phyloP scores from a whole-genome alignment of 2,888 invertebrate genomes.

The Macrosoma leucophasiata region DNA sequence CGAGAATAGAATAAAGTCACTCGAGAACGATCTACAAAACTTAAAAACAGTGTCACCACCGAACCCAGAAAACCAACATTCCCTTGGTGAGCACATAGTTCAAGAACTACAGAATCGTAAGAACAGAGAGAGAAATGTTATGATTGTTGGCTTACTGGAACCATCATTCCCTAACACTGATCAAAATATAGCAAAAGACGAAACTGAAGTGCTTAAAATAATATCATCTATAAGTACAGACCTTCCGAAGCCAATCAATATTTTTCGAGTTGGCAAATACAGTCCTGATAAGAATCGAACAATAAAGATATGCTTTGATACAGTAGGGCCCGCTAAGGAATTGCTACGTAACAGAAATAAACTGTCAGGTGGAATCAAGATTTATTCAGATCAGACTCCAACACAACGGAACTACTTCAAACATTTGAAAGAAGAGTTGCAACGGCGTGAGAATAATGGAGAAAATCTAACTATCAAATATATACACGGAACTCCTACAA shows the following conservation, averaged over 20 bases:
- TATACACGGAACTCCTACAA: slow-evolving; percentile 6
- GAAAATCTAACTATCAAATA: slow-evolving; percentile 12
- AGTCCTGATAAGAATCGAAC: slow-evolving; percentile 10
- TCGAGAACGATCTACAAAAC: slow-evolving; percentile 6
- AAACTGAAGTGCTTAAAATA: neutral
- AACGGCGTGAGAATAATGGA: slow-evolving; percentile 5
- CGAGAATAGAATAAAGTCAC: slow-evolving; percentile 8
- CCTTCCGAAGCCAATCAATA: slow-evolving; percentile 9
- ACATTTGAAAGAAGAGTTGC: slow-evolving; percentile 13
- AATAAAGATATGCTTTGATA: slow-evolving; percentile 18
- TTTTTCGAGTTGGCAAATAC: slow-evolving; percentile 17
- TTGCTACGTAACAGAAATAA: slow-evolving; percentile 15
- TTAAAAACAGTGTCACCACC: slow-evolving; percentile 2
- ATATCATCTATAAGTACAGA: neutral
- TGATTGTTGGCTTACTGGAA: slow-evolving; percentile 8
- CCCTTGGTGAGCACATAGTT: slow-evolving; percentile 4
- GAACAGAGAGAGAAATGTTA: slow-evolving; percentile 9
- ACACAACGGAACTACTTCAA: slow-evolving; percentile 11
- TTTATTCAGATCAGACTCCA: slow-evolving; percentile 19
- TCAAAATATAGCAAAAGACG: slow-evolving; percentile 1
- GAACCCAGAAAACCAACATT: slow-evolving; percentile 6
- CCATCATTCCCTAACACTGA: neutral
- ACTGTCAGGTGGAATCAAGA: slow-evolving; percentile 6
- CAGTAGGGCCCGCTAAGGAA: slow-evolving; percentile 8
- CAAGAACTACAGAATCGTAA: slow-evolving; percentile 10